Evolutionary conservation across 2,888 invertebrate species (phyloP), one percentile per base, ranked within the genome.

Genomic region (Diplolepis rosae): DNA sequence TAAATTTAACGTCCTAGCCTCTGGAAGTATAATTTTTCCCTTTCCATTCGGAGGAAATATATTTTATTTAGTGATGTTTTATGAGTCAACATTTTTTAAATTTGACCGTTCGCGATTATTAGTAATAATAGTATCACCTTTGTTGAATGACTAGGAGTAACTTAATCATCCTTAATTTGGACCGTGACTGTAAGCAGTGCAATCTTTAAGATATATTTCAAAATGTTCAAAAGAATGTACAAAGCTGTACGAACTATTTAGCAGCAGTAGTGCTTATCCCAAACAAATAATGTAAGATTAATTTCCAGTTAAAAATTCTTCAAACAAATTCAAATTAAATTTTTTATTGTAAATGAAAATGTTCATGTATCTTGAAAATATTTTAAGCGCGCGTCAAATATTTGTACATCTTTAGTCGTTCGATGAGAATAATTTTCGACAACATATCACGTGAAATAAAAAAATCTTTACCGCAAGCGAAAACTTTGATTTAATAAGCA

Each of bases 101-200:
- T 22, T 48, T 61, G 4, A 3, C 13, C n/a, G 39, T 22, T 61
- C 56, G 24, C 32, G 56, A 39, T 39, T 61, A 39, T 39, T 39
- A 39, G 50, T 27, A 18, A 45, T 11, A 18, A 22, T 45, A 48
- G 22, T 18, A 48, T 48, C 48, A 48, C 18, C 18, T 24, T 39
- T n/a, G 39, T 61, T 39, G 39, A 61, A 54, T 30, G 9, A 24
- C 65, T 82, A 79, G 81, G 77, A 67, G 75, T 82, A 83, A 83
- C 77, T 79, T 77, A 80, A 80, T 80, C 80, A 77, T 80, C 77
- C 80, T 35, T 24, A 61, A 61, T 82, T 85, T 82, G 83, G 79
- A 71, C 81, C 84, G 81, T 85, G 83, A 85, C 84, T 85, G 83
- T 82, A 80, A 85, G 85, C 85, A 83, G 88, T 88, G 88, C 88